These are phyloP conservation scores for Triplophysa siluroides DNA, from an alignment of 2,113 vertebrate species.

Conservation along the genomic window DNA sequence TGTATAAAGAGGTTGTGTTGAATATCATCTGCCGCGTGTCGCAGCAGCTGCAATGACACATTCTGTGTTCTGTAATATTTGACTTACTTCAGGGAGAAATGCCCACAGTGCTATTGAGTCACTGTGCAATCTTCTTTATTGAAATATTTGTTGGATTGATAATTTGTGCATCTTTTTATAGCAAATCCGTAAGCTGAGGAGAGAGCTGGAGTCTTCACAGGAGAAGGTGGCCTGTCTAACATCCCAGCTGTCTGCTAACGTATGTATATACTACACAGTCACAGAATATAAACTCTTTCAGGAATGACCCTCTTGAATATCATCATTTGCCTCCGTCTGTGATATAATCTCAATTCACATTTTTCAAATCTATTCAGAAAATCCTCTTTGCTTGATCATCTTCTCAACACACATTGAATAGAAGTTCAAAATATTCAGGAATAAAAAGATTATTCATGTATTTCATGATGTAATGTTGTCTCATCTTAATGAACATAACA, in stretches of 20 bases:
- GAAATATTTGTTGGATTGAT: not conserved
- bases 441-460: too few species aligned
- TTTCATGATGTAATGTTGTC: too few species aligned
- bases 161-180: constrained; percentile 58
- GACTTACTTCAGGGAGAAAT: not conserved
- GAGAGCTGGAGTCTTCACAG: constrained; percentile 93
- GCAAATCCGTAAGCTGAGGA: constrained; percentile 95
- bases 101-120: not conserved
- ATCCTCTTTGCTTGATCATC: not conserved
- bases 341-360: not conserved
- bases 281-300: not conserved
- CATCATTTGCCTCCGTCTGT: not conserved
- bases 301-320: not conserved
- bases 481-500: too few species aligned
- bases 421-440: too few species aligned
- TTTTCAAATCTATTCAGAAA: not conserved
- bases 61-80: not conserved
- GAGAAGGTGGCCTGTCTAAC: constrained; percentile 94
- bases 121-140: not conserved
- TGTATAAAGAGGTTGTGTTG: constrained; percentile 23
- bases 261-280: constrained; percentile 65
- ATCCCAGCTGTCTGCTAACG: constrained; percentile 89
- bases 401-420: not conserved
- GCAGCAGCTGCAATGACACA: constrained; percentile 16
- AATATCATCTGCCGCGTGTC: constrained; percentile 12